A percentile compares a stretch with the other conserved stretches of the same genome.
Conservation (phyloP, 2,797 vertebrate species). For the Molossus alvarezi region DNA sequence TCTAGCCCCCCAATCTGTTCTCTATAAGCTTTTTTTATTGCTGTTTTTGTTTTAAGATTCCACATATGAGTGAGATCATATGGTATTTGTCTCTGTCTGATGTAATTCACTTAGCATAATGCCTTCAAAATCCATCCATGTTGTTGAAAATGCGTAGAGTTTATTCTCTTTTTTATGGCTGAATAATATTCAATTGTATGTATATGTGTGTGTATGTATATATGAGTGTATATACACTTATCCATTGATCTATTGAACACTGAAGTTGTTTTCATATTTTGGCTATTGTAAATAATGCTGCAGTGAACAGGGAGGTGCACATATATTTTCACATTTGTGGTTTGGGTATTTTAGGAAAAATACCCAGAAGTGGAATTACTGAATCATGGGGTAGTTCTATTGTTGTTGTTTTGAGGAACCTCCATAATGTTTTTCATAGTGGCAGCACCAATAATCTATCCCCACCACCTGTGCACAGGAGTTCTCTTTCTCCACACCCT, state of each 20-base stretch:
- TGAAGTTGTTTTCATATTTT: background rate
- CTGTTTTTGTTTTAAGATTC: background rate
- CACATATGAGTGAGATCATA: background rate
- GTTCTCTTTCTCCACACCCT: background rate
- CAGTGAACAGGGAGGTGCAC: background rate
- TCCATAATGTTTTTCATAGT: background rate
- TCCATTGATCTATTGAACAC: background rate
- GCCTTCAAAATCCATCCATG: background rate
- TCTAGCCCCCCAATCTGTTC: background rate
- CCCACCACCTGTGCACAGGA: background rate
- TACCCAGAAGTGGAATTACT: background rate
- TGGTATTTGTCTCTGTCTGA: background rate
- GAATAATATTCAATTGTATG: background rate
- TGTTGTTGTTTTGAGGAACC: background rate
- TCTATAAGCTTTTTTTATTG: background rate
- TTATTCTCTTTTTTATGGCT: background rate
- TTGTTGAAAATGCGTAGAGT: background rate
- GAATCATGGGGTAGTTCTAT: background rate
- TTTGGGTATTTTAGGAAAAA: background rate
- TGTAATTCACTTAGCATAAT: background rate
- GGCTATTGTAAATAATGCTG: background rate
- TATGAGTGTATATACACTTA: background rate
- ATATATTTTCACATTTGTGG: background rate
- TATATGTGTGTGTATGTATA: background rate
- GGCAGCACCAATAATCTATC: background rate